phyloP scores from a whole-genome alignment of 2,797 vertebrate species.

The Girardinus metallicus region DNA sequence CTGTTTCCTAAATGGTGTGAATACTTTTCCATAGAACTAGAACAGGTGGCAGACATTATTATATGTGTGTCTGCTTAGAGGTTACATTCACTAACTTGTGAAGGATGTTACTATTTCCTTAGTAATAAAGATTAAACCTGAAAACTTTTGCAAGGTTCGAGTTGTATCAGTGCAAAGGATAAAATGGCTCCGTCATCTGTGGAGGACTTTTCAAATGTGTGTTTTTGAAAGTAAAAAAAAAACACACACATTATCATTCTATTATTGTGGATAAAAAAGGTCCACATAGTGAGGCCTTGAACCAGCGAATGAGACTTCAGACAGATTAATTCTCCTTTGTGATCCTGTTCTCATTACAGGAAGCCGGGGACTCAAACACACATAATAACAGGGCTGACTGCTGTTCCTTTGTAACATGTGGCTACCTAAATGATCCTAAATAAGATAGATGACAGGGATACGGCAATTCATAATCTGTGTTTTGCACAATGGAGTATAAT shows the following conservation, averaged over 20 bases:
- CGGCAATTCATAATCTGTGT: constrained; percentile 79
- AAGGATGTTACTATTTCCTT: background rate
- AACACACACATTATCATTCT: constrained; percentile 24
- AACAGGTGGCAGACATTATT: background rate
- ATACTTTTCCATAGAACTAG: background rate
- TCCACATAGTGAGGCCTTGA: constrained; percentile 54
- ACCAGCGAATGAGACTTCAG: constrained; percentile 57
- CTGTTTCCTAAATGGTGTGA: background rate
- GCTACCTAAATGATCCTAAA: constrained; percentile 79
- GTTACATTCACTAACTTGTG: background rate
- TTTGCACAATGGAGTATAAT: constrained; percentile 79
- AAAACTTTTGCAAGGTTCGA: background rate
- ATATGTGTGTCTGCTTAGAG: background rate
- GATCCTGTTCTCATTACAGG: constrained; percentile 71
- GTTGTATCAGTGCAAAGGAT: too few species aligned
- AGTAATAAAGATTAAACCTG: background rate
- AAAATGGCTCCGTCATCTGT: background rate
- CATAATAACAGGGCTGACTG: constrained; percentile 70
- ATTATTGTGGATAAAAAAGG: constrained; percentile 37
- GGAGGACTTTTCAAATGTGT: background rate
- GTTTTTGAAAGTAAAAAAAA: constrained; percentile 4
- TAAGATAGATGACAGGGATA: constrained; percentile 80
- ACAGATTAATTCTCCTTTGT: constrained; percentile 71
- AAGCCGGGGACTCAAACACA: constrained; percentile 70
- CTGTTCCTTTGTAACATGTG: constrained; percentile 79